Base-by-base conservation (phyloP, 2,888 invertebrate genomes). In the Myopa tessellatipennis region DNA sequence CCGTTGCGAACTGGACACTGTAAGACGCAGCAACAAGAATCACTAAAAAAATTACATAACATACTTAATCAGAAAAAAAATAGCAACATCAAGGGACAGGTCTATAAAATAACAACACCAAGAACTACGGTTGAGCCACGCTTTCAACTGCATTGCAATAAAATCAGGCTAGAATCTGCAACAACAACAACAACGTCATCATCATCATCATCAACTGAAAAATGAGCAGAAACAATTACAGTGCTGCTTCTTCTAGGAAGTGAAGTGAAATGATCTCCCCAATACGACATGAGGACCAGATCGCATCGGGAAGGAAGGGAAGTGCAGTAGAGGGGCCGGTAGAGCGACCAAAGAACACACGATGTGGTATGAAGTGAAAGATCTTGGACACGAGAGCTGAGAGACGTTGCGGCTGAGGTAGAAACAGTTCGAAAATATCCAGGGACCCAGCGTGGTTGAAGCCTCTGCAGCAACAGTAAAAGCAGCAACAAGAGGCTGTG, bases 191-290 rank as follows among this genome's bases (percentile, higher is more conserved):
- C 76, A 70, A 50, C 71, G 76, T 65, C 77, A 77, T 61, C 73
- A 74, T 76, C 60, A 75, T 67, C 60, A 77, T 63, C 76, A 70
- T 38, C 71, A 71, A 58, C 45, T 58, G 76, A 78, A 73, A 65
- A 80, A 76, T 74, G 71, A 67, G 74, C 69, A 78, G 76, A 81
- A 80, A 85, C 83, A 84, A 84, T 85, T 85, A 85, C 84, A 82
- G 80, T 58, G 60, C 45, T 77, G 74, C 73, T 74, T 76, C 82
- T 83, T 85, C 83, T 85, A 86, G 85, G 87, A 86, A 86, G 85
- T 84, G 83, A 85, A 86, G 80, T 55, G 55, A 55, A 45, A 10
- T 84, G 84, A 86, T 85, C 84, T 84, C 76, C 65, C 61, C 77
- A 79, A 65, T 65, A 38, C 8, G 38, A 7, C 40, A 36, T n/a